Conservation (phyloP, 2,113 vertebrate species). For the Pterocles burchelli region DNA sequence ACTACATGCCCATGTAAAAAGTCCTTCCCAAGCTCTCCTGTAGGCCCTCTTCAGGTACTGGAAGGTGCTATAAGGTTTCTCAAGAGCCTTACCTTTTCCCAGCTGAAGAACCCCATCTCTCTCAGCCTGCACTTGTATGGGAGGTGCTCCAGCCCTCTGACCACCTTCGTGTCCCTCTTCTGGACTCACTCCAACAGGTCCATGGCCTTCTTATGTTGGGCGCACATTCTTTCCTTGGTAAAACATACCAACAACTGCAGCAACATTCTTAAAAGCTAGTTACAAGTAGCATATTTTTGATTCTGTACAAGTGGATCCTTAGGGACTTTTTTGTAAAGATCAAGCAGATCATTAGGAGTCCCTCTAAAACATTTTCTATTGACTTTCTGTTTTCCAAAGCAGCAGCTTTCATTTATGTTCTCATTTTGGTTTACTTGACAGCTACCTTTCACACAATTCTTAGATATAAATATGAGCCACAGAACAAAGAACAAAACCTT, state of each 20-base stretch:
- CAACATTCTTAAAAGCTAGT: not conserved
- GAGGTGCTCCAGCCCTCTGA: too few relatives aligned
- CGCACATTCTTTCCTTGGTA: not conserved
- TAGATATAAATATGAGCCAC: not conserved
- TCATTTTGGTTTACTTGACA: not conserved
- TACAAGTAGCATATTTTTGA: not conserved
- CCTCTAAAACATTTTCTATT: slow-evolving; percentile 24
- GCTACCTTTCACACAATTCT: not conserved
- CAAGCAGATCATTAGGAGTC: slow-evolving; percentile 12
- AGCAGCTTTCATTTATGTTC: not conserved
- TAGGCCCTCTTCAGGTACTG: too few relatives aligned
- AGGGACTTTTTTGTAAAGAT: not conserved
- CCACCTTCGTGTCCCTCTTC: too few relatives aligned
- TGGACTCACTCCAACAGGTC: too few relatives aligned
- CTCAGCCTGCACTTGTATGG: too few relatives aligned
- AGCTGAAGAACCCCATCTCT: too few relatives aligned
- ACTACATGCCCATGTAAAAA: too few relatives aligned
- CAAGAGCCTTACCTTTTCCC: too few relatives aligned
- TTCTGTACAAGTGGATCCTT: not conserved
- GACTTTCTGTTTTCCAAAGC: slow-evolving; percentile 12
- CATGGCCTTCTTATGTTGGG: too few relatives aligned
- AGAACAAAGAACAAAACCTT: not conserved
- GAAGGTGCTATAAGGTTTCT: too few relatives aligned
- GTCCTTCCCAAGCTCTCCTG: too few relatives aligned
- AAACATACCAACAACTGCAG: slow-evolving; percentile 11